Evolutionary conservation across 2,888 invertebrate genomes (phyloP), one percentile per base, ranked within the genome.

Genomic region (Nephrotoma appendiculata): DNA sequence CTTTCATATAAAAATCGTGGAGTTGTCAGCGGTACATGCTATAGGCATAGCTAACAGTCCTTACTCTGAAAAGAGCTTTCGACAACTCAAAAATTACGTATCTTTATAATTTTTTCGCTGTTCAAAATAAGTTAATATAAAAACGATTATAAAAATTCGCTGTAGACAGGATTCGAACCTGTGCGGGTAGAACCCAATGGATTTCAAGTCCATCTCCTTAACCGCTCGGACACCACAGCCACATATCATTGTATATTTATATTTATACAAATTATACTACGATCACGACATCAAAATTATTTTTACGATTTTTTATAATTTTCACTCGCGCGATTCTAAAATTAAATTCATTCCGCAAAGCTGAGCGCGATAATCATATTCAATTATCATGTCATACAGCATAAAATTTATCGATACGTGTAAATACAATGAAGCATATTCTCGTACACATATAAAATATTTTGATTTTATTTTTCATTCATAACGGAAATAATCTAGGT

Each of bases 141-240:
- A 31, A 31, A 31, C 1, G 2, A 31, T 31, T 31, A 31, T 31
- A 83, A 83, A 83, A 15, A 1, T 45, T 19, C 86, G 86, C 86
- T 86, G 86, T 48, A 48, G 86, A 86, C 86, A 86, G 86, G 86
- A 86, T 86, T 86, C 86, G 86, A 86, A 86, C 86, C 86, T 86
- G 86, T 86, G 48, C 86, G 86, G 45, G 86, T 45, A 86, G 45
- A 86, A 86, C 86, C 45, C 86, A 86, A 86, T 86, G 86, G 86
- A 86, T 86, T 86, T 86, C 86, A 86, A 86, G 86, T 86, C 86
- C 86, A 86, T 86, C 86, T 86, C 86, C 86, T 86, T 86, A 86
- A 86, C 86, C 86, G 48, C 86, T 86, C 86, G 86, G 86, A 86
- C 86, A 86, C 86, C 71, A 71, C 71, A 71, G 71, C 71, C 71